Evolutionary conservation across 2,888 invertebrate species (phyloP).

Genomic region (Metacarcinus magister): DNA sequence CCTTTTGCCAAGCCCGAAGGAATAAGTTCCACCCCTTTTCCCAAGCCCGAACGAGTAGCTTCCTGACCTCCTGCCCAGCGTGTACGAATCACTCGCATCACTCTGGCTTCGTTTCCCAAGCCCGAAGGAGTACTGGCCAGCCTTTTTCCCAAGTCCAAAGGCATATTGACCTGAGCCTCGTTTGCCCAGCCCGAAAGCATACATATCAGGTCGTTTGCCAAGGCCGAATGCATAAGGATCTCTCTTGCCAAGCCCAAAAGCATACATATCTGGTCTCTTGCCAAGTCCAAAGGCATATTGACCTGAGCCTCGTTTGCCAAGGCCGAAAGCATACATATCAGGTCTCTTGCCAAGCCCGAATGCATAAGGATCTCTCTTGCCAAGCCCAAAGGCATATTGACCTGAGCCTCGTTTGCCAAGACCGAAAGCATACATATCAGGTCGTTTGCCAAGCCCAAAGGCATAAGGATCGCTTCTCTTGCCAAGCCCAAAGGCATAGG

Average conservation of each 20-base stretch:
- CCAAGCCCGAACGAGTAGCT: slow-evolving; percentile 70
- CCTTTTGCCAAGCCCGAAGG: slow-evolving; percentile 59
- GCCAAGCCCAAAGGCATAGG: slow-evolving; percentile 70
- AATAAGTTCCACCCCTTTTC: slow-evolving; percentile 64
- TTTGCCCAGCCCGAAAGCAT: slow-evolving; percentile 70
- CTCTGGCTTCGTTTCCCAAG: slow-evolving; percentile 55
- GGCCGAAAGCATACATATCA: slow-evolving; percentile 60
- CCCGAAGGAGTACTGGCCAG: slow-evolving; percentile 64
- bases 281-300: slow-evolving; percentile 72
- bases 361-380: slow-evolving; percentile 50
- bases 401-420: slow-evolving; percentile 63
- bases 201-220: slow-evolving; percentile 15
- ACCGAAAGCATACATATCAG: slow-evolving; percentile 64
- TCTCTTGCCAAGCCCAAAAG: slow-evolving; percentile 63
- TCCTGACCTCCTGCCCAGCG: slow-evolving; percentile 31
- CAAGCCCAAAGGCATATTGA: slow-evolving; percentile 64
- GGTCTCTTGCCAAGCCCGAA: slow-evolving; percentile 64
- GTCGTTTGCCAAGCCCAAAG: slow-evolving; percentile 66
- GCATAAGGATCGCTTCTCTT: slow-evolving; percentile 61
- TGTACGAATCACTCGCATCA: not conserved
- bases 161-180: slow-evolving; percentile 63
- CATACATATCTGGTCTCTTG: slow-evolving; percentile 53
- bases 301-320: slow-evolving; percentile 66
- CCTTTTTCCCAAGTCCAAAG: slow-evolving; percentile 69
- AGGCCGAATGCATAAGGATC: slow-evolving; percentile 64